Evolutionary conservation across 2,888 invertebrate species (phyloP), one percentile per base, ranked within the genome.

Genomic region (Drosophila emarginata): DNA sequence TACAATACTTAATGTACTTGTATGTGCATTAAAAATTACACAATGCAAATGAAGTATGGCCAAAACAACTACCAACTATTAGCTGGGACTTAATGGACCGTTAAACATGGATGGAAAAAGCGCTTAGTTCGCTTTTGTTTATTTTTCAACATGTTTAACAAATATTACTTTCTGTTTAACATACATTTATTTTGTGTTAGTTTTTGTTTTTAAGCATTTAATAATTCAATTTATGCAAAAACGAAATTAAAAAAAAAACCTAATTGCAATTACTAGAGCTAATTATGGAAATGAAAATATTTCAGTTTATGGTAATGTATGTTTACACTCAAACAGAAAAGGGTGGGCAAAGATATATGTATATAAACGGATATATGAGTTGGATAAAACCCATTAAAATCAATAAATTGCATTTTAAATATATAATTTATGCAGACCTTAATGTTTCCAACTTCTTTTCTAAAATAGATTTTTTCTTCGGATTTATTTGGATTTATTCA

Each of bases 101-200:
- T 56, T 45, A 51, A 66, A 51, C 56, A 52, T 26, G 53, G 53
- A 14, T 36, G 32, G 23, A 23, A 59, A 12, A 45, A 45, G 45
- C 45, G 45, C 12, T 45, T 45, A 45, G 56, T 64, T 39, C 53
- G 57, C 39, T 39, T 23, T 21, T 11, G 54, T 64, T 70, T 81
- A 80, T 79, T 77, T 81, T 81, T 63, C 58, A 61, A 70, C 53
- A 14, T 56, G 51, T 11, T 9, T n/a, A 23, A 18, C 11, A 51
- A 67, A 50, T 56, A 63, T 60, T 76, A 74, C 67, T 74, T 62
- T 61, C 67, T 80, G 69, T 72, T 70, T 61, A 68, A 68, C 78
- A 70, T 64, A 62, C 63, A 69, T 61, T 58, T 62, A 69, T 77
- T 63, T 39, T 61, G 26, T 56, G 11, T 58, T 60, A 52, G 37